Conservation (phyloP, 2,113 vertebrate species). For the Xenopus laevis region DNA sequence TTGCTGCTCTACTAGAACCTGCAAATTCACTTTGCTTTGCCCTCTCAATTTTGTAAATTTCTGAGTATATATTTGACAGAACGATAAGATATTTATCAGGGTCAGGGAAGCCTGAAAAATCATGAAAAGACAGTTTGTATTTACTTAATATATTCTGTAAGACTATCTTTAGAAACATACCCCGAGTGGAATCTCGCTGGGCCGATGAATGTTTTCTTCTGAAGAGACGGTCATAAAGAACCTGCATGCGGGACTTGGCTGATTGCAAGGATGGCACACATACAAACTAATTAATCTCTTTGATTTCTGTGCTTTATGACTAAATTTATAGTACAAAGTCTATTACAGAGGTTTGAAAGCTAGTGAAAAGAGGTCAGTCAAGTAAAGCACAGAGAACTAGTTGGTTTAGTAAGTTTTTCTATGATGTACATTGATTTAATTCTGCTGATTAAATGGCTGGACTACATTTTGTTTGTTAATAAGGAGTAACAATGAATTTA, state of each 20-base stretch:
- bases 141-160: conserved; percentile 51
- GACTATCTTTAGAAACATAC: conserved; percentile 78
- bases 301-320: conserved; percentile 63
- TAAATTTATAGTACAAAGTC: conserved; percentile 66
- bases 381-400: conserved; percentile 54
- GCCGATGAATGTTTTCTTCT: conserved; percentile 94
- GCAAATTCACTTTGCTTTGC: no score
- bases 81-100: no score
- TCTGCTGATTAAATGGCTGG: neutral
- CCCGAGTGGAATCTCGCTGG: conserved; percentile 88
- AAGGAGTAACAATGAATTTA: neutral
- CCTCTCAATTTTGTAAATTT: no score
- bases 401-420: conserved; percentile 53
- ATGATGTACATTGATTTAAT: conserved; percentile 55
- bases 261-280: conserved; percentile 96
- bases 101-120: no score
- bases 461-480: neutral
- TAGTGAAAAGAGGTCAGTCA: conserved; percentile 59
- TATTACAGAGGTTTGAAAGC: conserved; percentile 56
- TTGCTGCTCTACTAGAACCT: no score
- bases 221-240: conserved; percentile 97
- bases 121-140: conserved; percentile 46
- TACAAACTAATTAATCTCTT: conserved; percentile 84
- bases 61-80: no score
- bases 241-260: conserved; percentile 98